These are phyloP conservation scores for Netelia melanura DNA, from an alignment of 2,888 invertebrate genomes.

Conservation along the genomic window DNA sequence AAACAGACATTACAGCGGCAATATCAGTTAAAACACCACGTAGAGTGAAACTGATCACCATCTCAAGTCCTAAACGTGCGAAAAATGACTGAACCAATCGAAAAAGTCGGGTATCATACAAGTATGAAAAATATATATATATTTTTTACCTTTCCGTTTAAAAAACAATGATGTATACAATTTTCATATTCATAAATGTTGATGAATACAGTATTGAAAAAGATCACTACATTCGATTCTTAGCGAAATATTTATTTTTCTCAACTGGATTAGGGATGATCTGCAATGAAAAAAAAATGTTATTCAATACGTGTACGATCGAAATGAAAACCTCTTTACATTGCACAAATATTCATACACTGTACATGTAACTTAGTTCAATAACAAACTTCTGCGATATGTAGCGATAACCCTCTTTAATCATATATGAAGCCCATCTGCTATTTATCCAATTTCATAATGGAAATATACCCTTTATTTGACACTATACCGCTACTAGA, in stretches of 20 bases:
- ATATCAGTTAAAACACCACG: conserved; percentile 87
- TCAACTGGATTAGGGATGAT: conserved; percentile 93
- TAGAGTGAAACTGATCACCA: conserved; percentile 90
- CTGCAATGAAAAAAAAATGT: conserved; percentile 85
- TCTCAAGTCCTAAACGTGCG: conserved; percentile 91
- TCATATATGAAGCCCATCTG: neutral
- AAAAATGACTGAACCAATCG: conserved; percentile 84
- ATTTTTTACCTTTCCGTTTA: conserved; percentile 60
- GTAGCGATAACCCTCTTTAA: neutral
- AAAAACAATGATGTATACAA: conserved; percentile 65
- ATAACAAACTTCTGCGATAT: neutral
- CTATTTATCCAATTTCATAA: neutral
- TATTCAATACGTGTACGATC: conserved; percentile 13
- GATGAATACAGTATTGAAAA: conserved; percentile 49
- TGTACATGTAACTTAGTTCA: conserved; percentile 7
- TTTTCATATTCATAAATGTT: conserved; percentile 30
- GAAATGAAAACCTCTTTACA: neutral
- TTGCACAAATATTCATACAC: no score
- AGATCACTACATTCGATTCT: conserved; percentile 82
- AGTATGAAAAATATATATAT: conserved; percentile 15
- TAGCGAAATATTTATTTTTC: conserved; percentile 93
- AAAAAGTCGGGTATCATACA: neutral
- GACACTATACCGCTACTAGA: neutral
- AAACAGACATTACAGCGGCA: conserved; percentile 70
- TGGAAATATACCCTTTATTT: neutral